These are phyloP conservation scores for Galeopsomyia nigrocyanea DNA, from an alignment of 2,888 invertebrate species.

Conservation along the genomic window DNA sequence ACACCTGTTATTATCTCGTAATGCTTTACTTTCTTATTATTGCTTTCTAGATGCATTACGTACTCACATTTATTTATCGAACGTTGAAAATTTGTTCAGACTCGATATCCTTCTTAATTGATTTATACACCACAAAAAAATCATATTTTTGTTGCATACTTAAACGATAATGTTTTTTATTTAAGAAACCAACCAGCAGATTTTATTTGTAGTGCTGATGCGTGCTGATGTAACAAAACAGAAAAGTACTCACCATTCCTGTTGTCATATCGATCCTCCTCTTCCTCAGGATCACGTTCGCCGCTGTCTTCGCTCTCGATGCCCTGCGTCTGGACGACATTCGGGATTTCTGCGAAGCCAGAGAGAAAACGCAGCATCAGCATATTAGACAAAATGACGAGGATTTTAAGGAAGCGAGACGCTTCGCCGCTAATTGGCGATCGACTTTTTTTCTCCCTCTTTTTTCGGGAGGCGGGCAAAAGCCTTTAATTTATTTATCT, in stretches of 20 bases:
- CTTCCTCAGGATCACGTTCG: conserved; percentile 70
- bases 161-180: too few species aligned
- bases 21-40: too few species aligned
- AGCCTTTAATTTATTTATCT: conserved; percentile 33
- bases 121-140: too few species aligned
- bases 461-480: conserved; percentile 8
- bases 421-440: conserved; percentile 53
- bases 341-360: conserved; percentile 78
- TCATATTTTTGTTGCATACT: too few species aligned
- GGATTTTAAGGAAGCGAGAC: conserved; percentile 31
- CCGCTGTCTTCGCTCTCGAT: conserved; percentile 69
- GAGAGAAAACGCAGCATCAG: neutral
- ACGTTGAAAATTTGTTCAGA: too few species aligned
- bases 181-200: too few species aligned
- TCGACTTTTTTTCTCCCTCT: conserved; percentile 44
- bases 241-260: conserved; percentile 78
- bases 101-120: too few species aligned
- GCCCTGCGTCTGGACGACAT: conserved; percentile 78
- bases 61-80: too few species aligned
- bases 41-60: too few species aligned
- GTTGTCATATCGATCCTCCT: conserved; percentile 76
- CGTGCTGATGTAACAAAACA: too few species aligned
- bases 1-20: neutral
- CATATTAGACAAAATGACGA: conserved; percentile 31
- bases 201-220: too few species aligned